Conservation (phyloP, 30 jellyfish, hydroid and myxozoan species). For the Aurelia aurita complex sp. Pacific region DNA sequence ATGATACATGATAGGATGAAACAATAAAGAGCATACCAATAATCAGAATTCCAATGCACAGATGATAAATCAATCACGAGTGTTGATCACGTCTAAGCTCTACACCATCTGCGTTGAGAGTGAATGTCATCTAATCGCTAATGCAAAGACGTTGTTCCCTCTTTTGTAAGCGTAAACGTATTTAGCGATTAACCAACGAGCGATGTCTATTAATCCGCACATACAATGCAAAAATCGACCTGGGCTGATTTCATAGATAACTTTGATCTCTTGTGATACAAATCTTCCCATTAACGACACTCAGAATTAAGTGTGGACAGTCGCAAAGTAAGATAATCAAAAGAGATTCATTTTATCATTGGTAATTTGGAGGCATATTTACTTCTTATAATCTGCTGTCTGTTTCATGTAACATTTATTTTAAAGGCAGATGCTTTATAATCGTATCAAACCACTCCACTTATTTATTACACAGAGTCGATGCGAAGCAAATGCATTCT, state of each 20-base stretch:
- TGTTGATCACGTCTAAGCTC: slow-evolving; percentile 56
- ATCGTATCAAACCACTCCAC: too few species aligned
- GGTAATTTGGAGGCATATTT: neutral
- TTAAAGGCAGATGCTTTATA: too few species aligned
- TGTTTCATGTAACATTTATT: too few species aligned
- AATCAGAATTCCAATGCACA: slow-evolving; percentile 21
- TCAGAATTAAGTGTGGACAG: neutral
- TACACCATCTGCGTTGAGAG: slow-evolving; percentile 48
- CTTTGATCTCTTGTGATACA: slow-evolving; percentile 45
- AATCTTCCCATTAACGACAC: slow-evolving; percentile 40
- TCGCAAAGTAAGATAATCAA: slow-evolving; percentile 1
- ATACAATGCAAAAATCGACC: slow-evolving; percentile 59
- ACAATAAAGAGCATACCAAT: too few species aligned
- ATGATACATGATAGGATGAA: too few species aligned
- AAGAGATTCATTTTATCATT: neutral
- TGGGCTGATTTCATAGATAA: slow-evolving; percentile 53
- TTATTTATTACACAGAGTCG: too few species aligned
- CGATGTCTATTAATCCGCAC: slow-evolving; percentile 51
- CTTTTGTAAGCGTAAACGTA: slow-evolving; percentile 31
- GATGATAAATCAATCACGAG: slow-evolving; percentile 17
- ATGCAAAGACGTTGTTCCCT: slow-evolving; percentile 59
- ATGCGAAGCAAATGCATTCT: too few species aligned
- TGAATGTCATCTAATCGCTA: slow-evolving; percentile 49
- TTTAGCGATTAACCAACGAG: slow-evolving; percentile 58
- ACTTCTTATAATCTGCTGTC: too few species aligned